A percentile compares a stretch with the other conserved stretches of the same genome.
Conservation (phyloP, 2,113 vertebrate species). For the Cinclus cinclus region DNA sequence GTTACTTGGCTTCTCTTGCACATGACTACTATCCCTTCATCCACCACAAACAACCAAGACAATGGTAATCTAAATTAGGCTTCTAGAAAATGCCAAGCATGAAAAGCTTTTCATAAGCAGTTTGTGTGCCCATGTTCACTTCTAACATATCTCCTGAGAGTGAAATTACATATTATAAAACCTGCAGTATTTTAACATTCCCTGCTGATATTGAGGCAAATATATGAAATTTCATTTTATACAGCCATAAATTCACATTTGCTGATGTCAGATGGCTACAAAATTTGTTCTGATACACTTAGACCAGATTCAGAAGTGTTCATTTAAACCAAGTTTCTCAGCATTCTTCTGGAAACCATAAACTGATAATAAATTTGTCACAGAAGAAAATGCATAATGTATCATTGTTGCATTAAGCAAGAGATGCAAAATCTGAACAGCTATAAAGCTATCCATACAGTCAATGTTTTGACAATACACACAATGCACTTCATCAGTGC, state of each 20-base stretch:
- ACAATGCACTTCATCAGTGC: neutral
- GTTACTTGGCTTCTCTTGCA: neutral
- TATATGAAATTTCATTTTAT: neutral
- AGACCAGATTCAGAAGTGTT: neutral
- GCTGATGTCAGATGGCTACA: neutral
- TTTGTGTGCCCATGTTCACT: neutral
- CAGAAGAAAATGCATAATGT: neutral
- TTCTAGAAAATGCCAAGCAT: neutral
- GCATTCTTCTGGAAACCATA: neutral
- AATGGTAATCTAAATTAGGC: neutral
- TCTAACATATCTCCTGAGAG: neutral
- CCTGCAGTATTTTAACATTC: neutral
- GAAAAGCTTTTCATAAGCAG: neutral
- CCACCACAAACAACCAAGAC: neutral
- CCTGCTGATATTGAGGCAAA: neutral
- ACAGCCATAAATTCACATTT: neutral
- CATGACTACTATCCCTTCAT: neutral
- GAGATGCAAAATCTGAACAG: neutral
- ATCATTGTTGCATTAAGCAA: neutral
- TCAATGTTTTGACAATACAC: neutral
- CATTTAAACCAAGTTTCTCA: neutral
- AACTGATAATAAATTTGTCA: neutral
- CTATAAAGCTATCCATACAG: neutral
- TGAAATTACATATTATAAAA: neutral
- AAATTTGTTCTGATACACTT: neutral